Evolutionary conservation across 2,113 vertebrate genomes (phyloP).

Genomic region (Heterotilapia buettikoferi): DNA sequence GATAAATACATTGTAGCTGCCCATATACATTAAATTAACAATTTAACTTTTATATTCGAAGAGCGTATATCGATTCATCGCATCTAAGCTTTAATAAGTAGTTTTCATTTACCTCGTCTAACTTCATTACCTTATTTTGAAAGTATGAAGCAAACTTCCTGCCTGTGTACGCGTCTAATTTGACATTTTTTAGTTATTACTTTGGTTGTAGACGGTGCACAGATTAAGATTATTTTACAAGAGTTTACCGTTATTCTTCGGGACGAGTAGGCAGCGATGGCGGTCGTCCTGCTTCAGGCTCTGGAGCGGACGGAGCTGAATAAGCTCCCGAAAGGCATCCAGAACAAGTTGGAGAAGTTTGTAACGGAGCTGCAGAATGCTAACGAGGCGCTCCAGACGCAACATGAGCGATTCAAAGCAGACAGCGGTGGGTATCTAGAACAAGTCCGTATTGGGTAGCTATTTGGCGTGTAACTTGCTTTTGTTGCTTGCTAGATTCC

Average conservation of each 20-base stretch:
- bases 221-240: not conserved
- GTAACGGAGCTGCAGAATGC: constrained; percentile 85
- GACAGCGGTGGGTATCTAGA: constrained; percentile 79
- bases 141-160: not conserved
- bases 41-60: not conserved
- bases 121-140: constrained; percentile 46
- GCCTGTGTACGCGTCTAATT: not conserved
- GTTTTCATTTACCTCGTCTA: not conserved
- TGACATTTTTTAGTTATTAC: not conserved
- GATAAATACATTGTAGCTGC: not conserved
- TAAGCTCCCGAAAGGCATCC: constrained; percentile 83
- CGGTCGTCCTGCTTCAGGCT: constrained; percentile 84
- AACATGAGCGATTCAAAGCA: constrained; percentile 85
- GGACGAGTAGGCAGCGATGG: constrained; percentile 68
- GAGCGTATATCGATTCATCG: not conserved
- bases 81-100: not conserved
- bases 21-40: not conserved
- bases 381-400: constrained; percentile 78
- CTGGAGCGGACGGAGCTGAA: constrained; percentile 84
- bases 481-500: not conserved
- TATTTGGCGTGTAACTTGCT: not conserved
- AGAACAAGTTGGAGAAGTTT: constrained; percentile 88
- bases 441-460: fast-evolving
- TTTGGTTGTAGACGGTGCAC: not conserved
- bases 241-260: not conserved